Conservation (phyloP, 2,113 vertebrate species). For the Anser cygnoides region DNA sequence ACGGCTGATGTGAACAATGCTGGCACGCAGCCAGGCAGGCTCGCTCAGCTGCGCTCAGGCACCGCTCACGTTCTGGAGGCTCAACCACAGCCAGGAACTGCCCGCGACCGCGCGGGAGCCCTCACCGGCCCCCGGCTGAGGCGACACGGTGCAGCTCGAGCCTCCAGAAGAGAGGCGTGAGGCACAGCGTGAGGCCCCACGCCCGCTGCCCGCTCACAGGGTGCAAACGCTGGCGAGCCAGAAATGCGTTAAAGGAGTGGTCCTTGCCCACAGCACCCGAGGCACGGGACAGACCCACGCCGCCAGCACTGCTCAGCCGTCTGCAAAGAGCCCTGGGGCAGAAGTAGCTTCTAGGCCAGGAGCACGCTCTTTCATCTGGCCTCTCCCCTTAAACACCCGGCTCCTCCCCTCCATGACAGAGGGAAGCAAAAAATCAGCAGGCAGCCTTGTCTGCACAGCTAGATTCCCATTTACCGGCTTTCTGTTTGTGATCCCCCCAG, state of each 20-base stretch:
- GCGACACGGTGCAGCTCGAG: neutral
- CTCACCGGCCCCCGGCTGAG: neutral
- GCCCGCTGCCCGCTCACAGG: neutral
- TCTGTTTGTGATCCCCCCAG: neutral
- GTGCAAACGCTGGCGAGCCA: neutral
- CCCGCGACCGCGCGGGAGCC: neutral
- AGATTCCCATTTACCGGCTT: neutral
- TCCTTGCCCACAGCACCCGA: neutral
- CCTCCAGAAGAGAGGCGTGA: neutral
- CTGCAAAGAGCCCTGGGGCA: neutral
- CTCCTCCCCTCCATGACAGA: neutral
- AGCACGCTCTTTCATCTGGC: neutral
- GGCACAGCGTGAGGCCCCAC: neutral
- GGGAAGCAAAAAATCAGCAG: neutral
- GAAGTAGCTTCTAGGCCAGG: neutral
- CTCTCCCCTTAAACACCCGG: neutral
- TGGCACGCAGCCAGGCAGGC: neutral
- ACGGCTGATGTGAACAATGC: neutral
- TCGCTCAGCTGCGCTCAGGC: neutral
- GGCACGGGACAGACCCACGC: rapidly evolving
- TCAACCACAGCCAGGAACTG: neutral
- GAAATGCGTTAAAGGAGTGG: neutral
- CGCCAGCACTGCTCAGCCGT: neutral
- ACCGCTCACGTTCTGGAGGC: rapidly evolving
- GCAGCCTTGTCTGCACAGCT: neutral